Percentiles rank a stretch among this genome's conserved stretches.
Conservation (phyloP, 2,797 vertebrate genomes). For the Remorina albescens region DNA sequence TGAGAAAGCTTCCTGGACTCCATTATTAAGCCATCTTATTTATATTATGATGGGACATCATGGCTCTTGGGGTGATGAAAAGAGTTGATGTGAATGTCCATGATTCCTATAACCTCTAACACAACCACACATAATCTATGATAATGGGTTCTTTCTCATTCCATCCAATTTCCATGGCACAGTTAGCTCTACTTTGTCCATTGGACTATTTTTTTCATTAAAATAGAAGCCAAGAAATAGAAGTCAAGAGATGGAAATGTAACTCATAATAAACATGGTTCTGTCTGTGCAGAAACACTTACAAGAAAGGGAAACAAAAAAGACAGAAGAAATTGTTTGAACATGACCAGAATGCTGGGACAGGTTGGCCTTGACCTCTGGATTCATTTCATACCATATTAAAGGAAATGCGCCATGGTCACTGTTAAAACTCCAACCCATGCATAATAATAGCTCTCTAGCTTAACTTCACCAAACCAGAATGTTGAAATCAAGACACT, state of each 20-base stretch:
- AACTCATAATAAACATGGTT: constrained; percentile 58
- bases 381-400: constrained; percentile 73
- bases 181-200: constrained; percentile 42
- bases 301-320: constrained; percentile 7
- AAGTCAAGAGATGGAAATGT: constrained; percentile 61
- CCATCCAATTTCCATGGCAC: constrained; percentile 25
- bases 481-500: constrained; percentile 51
- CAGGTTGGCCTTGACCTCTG: constrained; percentile 55
- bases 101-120: constrained; percentile 34
- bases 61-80: constrained; percentile 31
- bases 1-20: background rate
- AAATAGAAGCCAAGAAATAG: constrained; percentile 55
- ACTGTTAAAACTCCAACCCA: constrained; percentile 52
- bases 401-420: constrained; percentile 62
- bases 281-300: constrained; percentile 49
- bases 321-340: constrained; percentile 34
- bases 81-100: constrained; percentile 33
- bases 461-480: constrained; percentile 45
- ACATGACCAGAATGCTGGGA: constrained; percentile 47
- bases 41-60: constrained; percentile 1
- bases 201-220: constrained; percentile 48
- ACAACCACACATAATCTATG: constrained; percentile 51
- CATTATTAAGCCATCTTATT: constrained; percentile 30
- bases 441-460: constrained; percentile 59
- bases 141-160: constrained; percentile 52